Percentiles rank a stretch among this genome's conserved stretches.
Evolutionary conservation across 2,113 vertebrate genomes (phyloP).

Genomic region (Oostethus manadensis): DNA sequence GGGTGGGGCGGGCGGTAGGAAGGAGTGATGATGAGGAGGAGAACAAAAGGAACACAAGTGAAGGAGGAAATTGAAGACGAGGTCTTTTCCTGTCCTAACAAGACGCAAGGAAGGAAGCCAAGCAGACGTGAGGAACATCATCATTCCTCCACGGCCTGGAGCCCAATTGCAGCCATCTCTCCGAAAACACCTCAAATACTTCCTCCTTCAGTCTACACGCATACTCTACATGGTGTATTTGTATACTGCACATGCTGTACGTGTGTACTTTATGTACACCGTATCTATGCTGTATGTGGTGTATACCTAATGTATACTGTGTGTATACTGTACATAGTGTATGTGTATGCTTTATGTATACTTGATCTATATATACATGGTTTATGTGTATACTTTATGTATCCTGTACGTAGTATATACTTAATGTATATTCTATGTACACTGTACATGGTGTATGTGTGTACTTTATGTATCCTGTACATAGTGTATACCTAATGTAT

Average conservation of each 20-base stretch:
- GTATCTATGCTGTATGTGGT: no score
- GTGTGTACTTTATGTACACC: no score
- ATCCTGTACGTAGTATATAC: no score
- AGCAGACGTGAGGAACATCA: conserved; percentile 38
- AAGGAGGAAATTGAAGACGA: conserved; percentile 46
- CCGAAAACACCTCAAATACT: conserved; percentile 21
- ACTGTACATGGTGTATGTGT: no score
- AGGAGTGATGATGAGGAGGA: conserved; percentile 15
- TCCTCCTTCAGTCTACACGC: conserved; percentile 20
- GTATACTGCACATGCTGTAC: no score
- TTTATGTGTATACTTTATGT: no score
- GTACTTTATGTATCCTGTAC: no score
- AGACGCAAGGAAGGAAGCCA: conserved; percentile 25
- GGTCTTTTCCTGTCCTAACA: conserved; percentile 44
- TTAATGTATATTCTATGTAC: no score
- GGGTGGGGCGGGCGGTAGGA: conserved; percentile 5
- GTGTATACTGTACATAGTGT: no score
- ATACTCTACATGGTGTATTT: no score
- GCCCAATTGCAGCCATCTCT: conserved; percentile 59
- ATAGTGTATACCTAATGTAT: no score
- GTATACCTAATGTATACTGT: no score
- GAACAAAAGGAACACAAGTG: conserved; percentile 5
- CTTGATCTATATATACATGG: background rate
- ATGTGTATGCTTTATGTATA: background rate
- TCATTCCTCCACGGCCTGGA: conserved; percentile 54